phyloP scores from a whole-genome alignment of 2,797 vertebrate species.

The Mus minutoides region DNA sequence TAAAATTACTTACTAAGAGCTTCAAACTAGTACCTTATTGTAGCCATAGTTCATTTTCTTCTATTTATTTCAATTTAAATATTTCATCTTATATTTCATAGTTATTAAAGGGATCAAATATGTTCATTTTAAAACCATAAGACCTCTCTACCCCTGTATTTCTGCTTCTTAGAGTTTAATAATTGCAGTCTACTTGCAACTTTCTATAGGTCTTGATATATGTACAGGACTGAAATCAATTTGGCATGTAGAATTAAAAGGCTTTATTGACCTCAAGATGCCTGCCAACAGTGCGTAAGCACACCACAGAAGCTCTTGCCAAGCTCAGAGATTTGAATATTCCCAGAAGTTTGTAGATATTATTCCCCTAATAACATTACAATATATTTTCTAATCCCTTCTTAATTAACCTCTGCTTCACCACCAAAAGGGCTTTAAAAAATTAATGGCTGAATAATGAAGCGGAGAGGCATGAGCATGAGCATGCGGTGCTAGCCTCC shows the following conservation, averaged over 20 bases:
- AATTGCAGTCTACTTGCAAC: neutral
- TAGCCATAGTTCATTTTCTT: neutral
- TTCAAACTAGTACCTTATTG: neutral
- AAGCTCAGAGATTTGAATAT: conserved; percentile 51
- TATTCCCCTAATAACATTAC: conserved; percentile 53
- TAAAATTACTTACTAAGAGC: neutral
- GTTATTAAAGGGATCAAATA: neutral
- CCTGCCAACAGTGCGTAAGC: neutral
- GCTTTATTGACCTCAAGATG: conserved; percentile 23
- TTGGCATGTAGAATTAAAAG: conserved; percentile 62
- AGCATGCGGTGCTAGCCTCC: conserved; percentile 5
- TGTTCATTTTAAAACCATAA: neutral
- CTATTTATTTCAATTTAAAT: neutral
- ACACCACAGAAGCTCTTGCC: conserved; percentile 1
- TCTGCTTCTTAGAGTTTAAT: neutral
- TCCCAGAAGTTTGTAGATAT: conserved; percentile 52
- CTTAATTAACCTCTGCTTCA: conserved; percentile 73
- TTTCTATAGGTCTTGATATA: neutral
- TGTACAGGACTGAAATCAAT: conserved; percentile 57
- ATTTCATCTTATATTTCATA: neutral
- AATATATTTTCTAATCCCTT: conserved; percentile 63
- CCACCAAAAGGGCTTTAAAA: conserved; percentile 61
- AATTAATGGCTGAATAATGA: conserved; percentile 69
- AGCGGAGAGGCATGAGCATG: neutral
- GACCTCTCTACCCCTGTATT: neutral